Base-by-base conservation (phyloP, 2,888 invertebrate genomes). In the Tanypteryx hageni region DNA sequence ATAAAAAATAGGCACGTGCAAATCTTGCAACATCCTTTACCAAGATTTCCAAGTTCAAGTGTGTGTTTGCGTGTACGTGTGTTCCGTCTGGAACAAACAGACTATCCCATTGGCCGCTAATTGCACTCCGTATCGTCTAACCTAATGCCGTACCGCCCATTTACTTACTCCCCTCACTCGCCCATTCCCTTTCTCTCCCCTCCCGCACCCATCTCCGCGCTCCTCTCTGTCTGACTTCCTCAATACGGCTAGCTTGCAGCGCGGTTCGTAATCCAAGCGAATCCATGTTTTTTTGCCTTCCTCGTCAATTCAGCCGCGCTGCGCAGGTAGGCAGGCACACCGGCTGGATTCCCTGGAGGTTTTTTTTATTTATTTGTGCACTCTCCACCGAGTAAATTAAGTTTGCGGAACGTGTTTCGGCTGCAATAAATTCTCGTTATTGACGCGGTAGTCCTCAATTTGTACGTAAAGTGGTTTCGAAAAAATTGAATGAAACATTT, bases 401-500 rank as follows among this genome's bases (percentile, higher is more conserved):
- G 22, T 76, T 76, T 76, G 27, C 27, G 76, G 76, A 27, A 76
- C 76, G 76, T 76, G 76, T 27, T 76, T 76, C 27, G 22, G 27
- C 76, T 27, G 76, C 76, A 76, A 76, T 76, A 76, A 76, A 76
- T 76, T 76, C 76, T 76, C 76, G 76, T 76, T 76, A 76, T 76
- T 76, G 76, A 76, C 27, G 76, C 76, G 22, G 11, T 27, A 27
- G 76, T 11, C 22, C 76, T 76, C 76, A 22, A 76, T 76, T 76
- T 76, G 76, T 76, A 27, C 76, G 27, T 76, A 27, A 76, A 76
- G 22, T 76, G 27, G 22, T 76, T 76, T 27, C 27, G 76, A 13
- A 76, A 27, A 76, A 27, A 76, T 76, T 76, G 76, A 76, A 76
- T 76, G 27, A 76, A 76, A 76, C 76, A 76, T 76, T 76, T 76